Evolutionary conservation across 2,113 vertebrate genomes (phyloP).

Genomic region (Climacteris rufus): DNA sequence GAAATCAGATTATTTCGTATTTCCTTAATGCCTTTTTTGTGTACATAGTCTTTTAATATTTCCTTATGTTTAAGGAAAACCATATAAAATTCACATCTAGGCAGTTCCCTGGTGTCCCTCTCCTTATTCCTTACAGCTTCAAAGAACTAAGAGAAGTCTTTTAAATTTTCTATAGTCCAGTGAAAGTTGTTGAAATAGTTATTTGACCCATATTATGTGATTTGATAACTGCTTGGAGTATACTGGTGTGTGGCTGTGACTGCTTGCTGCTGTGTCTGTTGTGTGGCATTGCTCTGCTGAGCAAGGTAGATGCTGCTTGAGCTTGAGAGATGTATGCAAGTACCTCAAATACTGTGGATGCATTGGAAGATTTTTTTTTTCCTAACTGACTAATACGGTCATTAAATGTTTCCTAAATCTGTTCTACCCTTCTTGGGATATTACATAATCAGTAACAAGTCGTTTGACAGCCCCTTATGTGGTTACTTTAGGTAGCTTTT

Average conservation of each 20-base stretch:
- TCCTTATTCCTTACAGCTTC: not conserved
- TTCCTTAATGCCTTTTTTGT: not conserved
- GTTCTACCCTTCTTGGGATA: not conserved
- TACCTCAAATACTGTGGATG: not conserved
- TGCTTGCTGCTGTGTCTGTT: not conserved
- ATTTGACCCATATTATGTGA: not conserved
- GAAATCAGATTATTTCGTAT: not conserved
- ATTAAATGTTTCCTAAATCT: not conserved
- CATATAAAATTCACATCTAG: not conserved
- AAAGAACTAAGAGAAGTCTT: not conserved
- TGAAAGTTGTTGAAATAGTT: not conserved
- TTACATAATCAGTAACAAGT: not conserved
- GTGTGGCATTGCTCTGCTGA: not conserved
- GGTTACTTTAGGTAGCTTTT: not conserved
- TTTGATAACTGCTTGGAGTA: not conserved
- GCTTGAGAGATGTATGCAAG: not conserved
- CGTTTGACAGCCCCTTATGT: not conserved
- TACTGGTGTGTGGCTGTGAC: not conserved
- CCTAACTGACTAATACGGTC: too few species aligned
- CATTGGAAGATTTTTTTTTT: not conserved
- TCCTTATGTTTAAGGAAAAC: not conserved
- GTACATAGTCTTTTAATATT: not conserved
- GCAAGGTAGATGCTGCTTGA: fast-evolving
- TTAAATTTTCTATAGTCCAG: not conserved
- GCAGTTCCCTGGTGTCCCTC: not conserved